phyloP scores from a whole-genome alignment of 1,140 invertebrate species.

The Sogatella furcifera region DNA sequence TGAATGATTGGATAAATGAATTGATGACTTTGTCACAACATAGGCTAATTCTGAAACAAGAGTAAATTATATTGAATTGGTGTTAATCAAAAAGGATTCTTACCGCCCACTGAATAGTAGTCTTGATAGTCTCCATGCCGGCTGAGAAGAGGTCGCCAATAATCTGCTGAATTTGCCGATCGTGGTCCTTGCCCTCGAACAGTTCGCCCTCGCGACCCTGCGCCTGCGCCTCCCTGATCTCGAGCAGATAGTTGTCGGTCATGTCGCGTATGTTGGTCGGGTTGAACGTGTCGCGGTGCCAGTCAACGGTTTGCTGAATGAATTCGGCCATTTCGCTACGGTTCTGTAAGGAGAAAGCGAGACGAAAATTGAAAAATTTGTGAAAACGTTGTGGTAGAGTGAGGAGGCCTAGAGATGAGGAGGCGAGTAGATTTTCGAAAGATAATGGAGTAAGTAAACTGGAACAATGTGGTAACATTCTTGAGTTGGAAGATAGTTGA shows the following conservation, averaged over 20 bases:
- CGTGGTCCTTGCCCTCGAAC: conserved; percentile 69
- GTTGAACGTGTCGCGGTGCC: conserved; percentile 66
- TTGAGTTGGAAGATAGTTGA: too few relatives aligned
- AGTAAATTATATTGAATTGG: too few relatives aligned
- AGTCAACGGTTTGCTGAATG: conserved; percentile 70
- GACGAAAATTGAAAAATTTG: too few relatives aligned
- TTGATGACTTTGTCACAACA: too few relatives aligned
- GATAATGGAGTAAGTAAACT: too few relatives aligned
- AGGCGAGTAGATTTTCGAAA: too few relatives aligned
- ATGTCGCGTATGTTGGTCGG: conserved; percentile 66
- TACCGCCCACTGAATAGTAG: conserved; percentile 77
- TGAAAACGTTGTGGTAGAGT: too few relatives aligned
- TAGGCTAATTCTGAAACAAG: too few relatives aligned
- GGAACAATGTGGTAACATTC: too few relatives aligned
- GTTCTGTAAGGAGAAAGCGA: conserved; percentile 40
- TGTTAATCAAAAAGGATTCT: too few relatives aligned
- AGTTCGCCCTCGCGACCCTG: conserved; percentile 56
- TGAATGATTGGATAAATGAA: too few relatives aligned
- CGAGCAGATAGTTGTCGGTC: conserved; percentile 73
- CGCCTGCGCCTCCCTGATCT: conserved; percentile 68
- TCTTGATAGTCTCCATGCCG: conserved; percentile 90
- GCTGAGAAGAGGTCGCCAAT: conserved; percentile 85
- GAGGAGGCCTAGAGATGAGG: too few relatives aligned
- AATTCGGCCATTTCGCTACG: conserved; percentile 72
- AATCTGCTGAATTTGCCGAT: conserved; percentile 82